phyloP scores from a whole-genome alignment of 2,888 invertebrate species.

The Ennomos erosarius region DNA sequence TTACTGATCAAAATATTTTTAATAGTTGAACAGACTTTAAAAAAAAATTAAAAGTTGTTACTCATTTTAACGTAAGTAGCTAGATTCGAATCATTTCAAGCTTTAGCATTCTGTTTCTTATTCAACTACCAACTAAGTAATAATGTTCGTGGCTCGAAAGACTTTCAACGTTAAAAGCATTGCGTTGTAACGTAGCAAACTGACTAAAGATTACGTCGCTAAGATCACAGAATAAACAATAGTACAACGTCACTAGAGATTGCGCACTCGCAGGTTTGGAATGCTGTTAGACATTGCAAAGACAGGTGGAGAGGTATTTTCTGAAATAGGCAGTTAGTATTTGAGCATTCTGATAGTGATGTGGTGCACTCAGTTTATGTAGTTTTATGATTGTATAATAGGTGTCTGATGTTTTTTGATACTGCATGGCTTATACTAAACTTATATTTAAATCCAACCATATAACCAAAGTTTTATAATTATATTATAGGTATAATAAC shows the following conservation, averaged over 20 bases:
- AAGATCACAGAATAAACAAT: not conserved
- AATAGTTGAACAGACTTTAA: no score
- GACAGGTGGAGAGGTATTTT: slow-evolving; percentile 11
- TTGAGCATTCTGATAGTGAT: not conserved
- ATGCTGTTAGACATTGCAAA: slow-evolving; percentile 25
- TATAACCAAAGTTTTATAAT: no score
- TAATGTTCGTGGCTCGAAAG: not conserved
- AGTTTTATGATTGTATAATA: no score
- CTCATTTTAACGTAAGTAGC: no score
- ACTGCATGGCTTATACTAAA: no score
- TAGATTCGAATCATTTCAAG: no score
- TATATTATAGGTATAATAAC: no score
- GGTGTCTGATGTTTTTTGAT: no score
- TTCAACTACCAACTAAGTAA: not conserved
- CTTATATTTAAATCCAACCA: not conserved
- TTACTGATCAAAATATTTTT: no score
- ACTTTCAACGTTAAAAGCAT: slow-evolving; percentile 50
- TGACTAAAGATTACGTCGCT: slow-evolving; percentile 50
- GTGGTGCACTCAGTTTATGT: no score
- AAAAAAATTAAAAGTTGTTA: no score
- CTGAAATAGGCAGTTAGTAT: not conserved
- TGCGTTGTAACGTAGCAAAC: slow-evolving; percentile 46
- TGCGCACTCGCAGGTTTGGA: slow-evolving; percentile 33
- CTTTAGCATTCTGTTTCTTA: not conserved
- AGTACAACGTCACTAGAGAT: slow-evolving; percentile 31